These are phyloP conservation scores for Plagiodera versicolora DNA, from an alignment of 2,888 invertebrate genomes.

Conservation along the genomic window DNA sequence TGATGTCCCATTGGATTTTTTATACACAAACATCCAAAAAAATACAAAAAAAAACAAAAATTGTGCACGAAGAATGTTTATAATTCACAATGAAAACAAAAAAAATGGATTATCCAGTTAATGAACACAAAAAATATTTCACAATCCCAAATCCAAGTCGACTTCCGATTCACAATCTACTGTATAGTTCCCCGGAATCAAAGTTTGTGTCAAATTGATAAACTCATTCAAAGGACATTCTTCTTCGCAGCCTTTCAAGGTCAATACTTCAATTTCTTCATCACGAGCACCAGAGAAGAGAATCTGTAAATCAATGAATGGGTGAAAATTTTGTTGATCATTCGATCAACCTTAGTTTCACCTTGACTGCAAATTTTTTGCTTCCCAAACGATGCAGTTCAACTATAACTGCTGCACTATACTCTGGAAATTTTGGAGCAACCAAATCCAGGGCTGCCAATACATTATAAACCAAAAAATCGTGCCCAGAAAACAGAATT, in stretches of 20 bases:
- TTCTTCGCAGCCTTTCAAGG: constrained; percentile 42
- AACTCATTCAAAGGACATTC: constrained; percentile 46
- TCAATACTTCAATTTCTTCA: constrained; percentile 38
- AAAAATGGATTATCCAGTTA: no score
- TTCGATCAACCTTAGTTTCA: not conserved
- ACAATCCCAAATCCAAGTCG: constrained; percentile 34
- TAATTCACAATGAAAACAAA: no score
- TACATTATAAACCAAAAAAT: constrained; percentile 59
- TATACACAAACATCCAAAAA: no score
- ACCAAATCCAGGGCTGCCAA: constrained; percentile 57
- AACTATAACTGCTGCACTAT: constrained; percentile 46
- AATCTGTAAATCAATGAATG: constrained; percentile 38
- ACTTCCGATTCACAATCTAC: constrained; percentile 45
- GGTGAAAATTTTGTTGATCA: not conserved
- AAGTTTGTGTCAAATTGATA: constrained; percentile 38
- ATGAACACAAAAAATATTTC: not conserved
- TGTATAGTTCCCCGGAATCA: constrained; percentile 48
- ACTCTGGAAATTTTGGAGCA: constrained; percentile 51
- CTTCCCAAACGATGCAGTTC: constrained; percentile 43
- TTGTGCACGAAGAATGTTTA: no score
- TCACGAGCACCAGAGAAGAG: constrained; percentile 42
- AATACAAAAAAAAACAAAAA: no score
- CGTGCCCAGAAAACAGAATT: constrained; percentile 59
- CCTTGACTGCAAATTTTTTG: constrained; percentile 45
- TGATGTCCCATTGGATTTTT: no score